Base-by-base conservation (phyloP, 2,113 vertebrate species). In the Coturnix japonica region DNA sequence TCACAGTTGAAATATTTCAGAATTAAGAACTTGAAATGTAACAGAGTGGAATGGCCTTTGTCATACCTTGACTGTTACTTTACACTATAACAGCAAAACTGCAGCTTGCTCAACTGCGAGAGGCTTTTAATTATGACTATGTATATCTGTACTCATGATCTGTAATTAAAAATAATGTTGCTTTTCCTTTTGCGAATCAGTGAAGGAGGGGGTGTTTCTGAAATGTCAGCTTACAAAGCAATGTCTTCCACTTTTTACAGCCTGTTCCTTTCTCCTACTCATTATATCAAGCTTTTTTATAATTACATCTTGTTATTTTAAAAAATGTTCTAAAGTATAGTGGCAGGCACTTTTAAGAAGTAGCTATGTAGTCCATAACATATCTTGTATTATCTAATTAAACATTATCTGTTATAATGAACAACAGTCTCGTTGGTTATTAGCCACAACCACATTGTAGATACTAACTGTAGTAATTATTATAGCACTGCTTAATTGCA, bases 161-260 rank as follows among this genome's bases (percentile, higher is more conserved):
- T 63, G 15, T 80, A 92, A 84, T 96, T 86, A 89, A 80, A 94
- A 85, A 77, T 56, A 85, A 82, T 87, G 73, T 71, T 85, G 17
- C n/a, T 31, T 74, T 91, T 73, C 23, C 37, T 93, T 80, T 89
- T 56, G 49, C 79, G 76, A 47, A 65, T 33, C 33, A 73, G n/a
- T 44, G 61, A 72, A 86, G 59, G 39, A 72, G n/a, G 15, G 60
- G 4, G 2, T 84, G 28, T 90, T 95, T 90, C 70, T 88, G 35
- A 90, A 88, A 90, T 83, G 82, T 95, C 67, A 80, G 10, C n/a
- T 80, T 85, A 43, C 2, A 41, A 64, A 70, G 64, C 13, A 57
- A 16, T 72, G 47, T 82, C 60, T 95, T 63, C 37, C 7, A 18
- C n/a, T 77, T 89, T 74, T 83, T 33, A 75, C 75, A 87, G 61